Percentiles rank a stretch among this genome's conserved stretches.
Conservation (phyloP, 2,113 vertebrate genomes). For the Apodemus sylvaticus region DNA sequence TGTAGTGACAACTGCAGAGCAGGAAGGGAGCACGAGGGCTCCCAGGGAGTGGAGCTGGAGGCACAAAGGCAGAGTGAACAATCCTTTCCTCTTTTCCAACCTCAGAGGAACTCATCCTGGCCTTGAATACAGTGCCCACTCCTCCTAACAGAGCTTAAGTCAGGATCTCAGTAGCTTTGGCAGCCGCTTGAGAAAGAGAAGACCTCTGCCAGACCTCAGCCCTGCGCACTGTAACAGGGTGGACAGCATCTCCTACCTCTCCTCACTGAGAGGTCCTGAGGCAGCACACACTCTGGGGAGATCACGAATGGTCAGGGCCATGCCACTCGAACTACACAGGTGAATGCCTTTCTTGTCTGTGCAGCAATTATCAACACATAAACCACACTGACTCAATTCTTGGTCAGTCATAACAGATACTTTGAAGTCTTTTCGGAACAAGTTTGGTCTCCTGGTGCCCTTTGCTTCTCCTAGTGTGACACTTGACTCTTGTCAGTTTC, state of each 20-base stretch:
- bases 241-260: not conserved
- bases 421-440: not conserved
- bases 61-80: not conserved
- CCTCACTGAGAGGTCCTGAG: not conserved
- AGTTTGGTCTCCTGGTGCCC: not conserved
- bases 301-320: accelerated
- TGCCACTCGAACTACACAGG: not conserved
- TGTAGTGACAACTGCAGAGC: not conserved
- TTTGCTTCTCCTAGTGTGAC: not conserved
- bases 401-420: not conserved
- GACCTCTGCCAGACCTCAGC: too few relatives aligned
- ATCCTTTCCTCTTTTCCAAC: accelerated
- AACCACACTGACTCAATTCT: too few relatives aligned
- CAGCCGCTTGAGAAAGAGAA: not conserved
- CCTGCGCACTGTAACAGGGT: not conserved
- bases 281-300: not conserved
- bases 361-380: not conserved
- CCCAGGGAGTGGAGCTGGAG: not conserved
- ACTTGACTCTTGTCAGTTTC: not conserved
- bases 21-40: constrained; percentile 19
- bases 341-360: not conserved
- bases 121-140: not conserved
- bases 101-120: constrained; percentile 29
- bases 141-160: not conserved
- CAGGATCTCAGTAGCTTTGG: not conserved